A percentile compares a stretch with the other conserved stretches of the same genome.
These are phyloP conservation scores for Pleuronectes platessa DNA, from an alignment of 2,113 vertebrate species.

Conservation along the genomic window DNA sequence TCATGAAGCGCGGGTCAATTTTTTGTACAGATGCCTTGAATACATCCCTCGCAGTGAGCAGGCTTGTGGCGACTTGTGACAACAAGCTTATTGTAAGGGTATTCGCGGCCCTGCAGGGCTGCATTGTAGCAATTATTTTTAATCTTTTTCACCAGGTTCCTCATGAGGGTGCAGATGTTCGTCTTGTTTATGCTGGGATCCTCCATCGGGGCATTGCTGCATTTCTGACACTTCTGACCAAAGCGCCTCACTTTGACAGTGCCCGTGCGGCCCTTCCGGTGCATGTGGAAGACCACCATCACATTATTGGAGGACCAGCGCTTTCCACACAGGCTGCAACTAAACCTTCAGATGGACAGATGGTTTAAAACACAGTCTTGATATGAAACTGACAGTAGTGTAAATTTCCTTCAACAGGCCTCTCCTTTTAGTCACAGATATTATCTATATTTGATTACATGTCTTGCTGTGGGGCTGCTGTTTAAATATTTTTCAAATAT, in stretches of 20 bases:
- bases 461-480: too few relatives aligned
- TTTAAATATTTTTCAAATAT: too few relatives aligned
- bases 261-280: neutral
- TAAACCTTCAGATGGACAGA: conserved; percentile 76
- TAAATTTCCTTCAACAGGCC: too few relatives aligned
- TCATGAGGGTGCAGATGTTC: conserved; percentile 8
- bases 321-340: too few relatives aligned
- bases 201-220: conserved; percentile 53
- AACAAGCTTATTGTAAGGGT: too few relatives aligned
- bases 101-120: conserved; percentile 16
- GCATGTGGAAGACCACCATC: conserved; percentile 78
- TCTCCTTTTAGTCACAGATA: too few relatives aligned
- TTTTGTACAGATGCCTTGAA: neutral
- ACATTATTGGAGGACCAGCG: conserved; percentile 82
- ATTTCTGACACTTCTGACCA: conserved; percentile 79
- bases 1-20: neutral
- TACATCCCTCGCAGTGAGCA: conserved; percentile 84
- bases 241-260: conserved; percentile 70
- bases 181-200: conserved; percentile 25
- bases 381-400: neutral
- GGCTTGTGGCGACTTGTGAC: conserved; percentile 77
- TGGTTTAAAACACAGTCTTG: too few relatives aligned
- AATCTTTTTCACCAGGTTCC: conserved; percentile 85
- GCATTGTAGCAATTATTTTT: conserved; percentile 81
- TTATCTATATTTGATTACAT: too few relatives aligned